phyloP scores from a whole-genome alignment of 2,797 vertebrate genomes.

The Mycteria americana region DNA sequence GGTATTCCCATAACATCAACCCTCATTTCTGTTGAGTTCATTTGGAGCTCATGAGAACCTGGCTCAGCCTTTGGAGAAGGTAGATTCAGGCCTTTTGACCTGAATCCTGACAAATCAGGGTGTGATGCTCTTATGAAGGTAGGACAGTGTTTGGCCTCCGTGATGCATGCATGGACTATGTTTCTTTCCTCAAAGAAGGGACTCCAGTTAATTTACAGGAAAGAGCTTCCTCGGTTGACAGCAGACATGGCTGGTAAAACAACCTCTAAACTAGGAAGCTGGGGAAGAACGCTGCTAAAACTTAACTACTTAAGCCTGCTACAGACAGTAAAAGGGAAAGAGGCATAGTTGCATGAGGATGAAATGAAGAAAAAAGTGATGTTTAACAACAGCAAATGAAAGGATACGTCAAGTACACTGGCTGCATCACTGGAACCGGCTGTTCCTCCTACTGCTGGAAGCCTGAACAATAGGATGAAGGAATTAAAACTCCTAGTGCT shows the following conservation, averaged over 20 bases:
- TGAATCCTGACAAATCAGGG: neutral
- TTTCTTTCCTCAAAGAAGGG: neutral
- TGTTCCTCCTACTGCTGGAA: neutral
- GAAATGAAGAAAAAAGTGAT: neutral
- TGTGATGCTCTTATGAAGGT: neutral
- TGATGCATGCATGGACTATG: neutral
- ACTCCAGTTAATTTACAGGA: neutral
- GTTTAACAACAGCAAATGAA: neutral
- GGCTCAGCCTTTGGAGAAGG: neutral
- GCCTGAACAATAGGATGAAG: neutral
- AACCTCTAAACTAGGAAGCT: neutral
- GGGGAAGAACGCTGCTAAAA: neutral
- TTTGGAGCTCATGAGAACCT: neutral
- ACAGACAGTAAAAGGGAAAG: neutral
- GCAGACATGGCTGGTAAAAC: neutral
- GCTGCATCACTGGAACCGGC: neutral
- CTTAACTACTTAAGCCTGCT: neutral
- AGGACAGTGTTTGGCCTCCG: neutral
- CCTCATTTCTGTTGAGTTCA: neutral
- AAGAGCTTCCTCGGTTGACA: neutral
- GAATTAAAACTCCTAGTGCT: neutral
- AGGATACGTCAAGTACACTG: neutral
- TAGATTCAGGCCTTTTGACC: neutral
- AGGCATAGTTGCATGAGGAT: neutral
- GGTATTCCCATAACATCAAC: neutral